Evolutionary conservation across 2,113 vertebrate genomes (phyloP), one percentile per base, ranked within the genome.

Genomic region (Hippocampus mohnikei): DNA sequence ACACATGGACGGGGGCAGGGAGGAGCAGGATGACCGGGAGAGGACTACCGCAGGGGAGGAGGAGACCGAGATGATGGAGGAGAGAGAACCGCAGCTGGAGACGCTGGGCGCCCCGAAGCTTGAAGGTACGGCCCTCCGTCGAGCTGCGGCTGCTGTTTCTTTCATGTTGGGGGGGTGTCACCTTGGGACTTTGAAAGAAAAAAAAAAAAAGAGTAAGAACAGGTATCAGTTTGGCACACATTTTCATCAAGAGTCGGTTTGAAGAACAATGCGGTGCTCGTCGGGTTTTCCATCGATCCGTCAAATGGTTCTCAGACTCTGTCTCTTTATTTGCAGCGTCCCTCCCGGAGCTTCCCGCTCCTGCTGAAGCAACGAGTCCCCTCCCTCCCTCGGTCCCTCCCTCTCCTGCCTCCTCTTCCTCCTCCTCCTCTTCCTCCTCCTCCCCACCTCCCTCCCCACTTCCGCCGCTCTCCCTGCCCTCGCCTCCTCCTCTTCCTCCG

Each of bases 401-500:
- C 3, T 84, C 88, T 50, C 84, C 87, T 5, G 20, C 79, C 2
- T 81, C 85, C 4, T 88, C 88, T 27, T 86, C 84, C 9, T 80
- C 86, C 40, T 84, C 88, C 2, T 91, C 84, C 76, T 37, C 33
- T 29, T 86, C 84, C 8, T 80, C 86, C 40, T 85, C 88, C 3
- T 90, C 84, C 75, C 69, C 88, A 63, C 70, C 91, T 62, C 91
- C 65, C 61, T 88, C 27, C 85, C 88, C 53, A 78, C 88, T 72
- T 80, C 87, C 42, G 70, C 83, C 87, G 27, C 88, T 0, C 82
- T 78, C 69, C 86, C 66, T 73, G 27, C 58, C 91, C 62, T 62
- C 89, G 16, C 85, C 88, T 52, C 83, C 88, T 70, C 83, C 87
- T 29, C 83, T 87, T 29, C 87, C 88, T 69, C 83, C 87, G 27